phyloP scores from a whole-genome alignment of 2,888 invertebrate genomes.

The Aphidoletes aphidimyza region DNA sequence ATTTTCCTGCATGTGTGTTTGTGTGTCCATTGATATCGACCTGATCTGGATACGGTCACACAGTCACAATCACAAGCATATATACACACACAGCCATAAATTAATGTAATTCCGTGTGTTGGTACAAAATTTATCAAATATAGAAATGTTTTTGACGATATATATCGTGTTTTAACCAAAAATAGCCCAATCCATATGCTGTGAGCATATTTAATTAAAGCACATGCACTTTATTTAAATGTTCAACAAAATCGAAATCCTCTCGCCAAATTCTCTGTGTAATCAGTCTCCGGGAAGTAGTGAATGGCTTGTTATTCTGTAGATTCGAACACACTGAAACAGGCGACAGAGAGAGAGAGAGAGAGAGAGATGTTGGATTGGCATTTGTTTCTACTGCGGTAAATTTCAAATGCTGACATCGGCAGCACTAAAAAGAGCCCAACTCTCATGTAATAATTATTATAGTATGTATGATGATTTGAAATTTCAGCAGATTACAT shows the following conservation, averaged over 20 bases:
- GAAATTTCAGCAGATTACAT: background rate
- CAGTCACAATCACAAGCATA: too few species aligned
- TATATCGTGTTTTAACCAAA: background rate
- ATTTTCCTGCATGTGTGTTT: too few species aligned
- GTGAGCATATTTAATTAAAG: background rate
- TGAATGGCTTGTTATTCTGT: too few species aligned
- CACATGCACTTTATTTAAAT: background rate
- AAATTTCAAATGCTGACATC: background rate
- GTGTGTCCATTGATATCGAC: background rate
- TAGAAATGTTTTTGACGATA: background rate
- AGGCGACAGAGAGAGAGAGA: too few species aligned
- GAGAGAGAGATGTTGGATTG: too few species aligned
- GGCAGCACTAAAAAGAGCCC: background rate
- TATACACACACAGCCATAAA: background rate
- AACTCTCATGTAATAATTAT: background rate
- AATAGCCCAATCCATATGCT: background rate
- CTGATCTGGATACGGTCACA: background rate
- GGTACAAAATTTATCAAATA: background rate
- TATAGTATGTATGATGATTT: background rate
- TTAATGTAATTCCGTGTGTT: slow-evolving; percentile 14
- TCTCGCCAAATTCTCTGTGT: too few species aligned
- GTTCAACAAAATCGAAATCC: too few species aligned
- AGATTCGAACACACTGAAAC: too few species aligned
- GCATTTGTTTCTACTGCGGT: background rate
- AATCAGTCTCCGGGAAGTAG: too few species aligned